Conservation (phyloP, 2,113 vertebrate species). For the Hirundichthys speculiger region DNA sequence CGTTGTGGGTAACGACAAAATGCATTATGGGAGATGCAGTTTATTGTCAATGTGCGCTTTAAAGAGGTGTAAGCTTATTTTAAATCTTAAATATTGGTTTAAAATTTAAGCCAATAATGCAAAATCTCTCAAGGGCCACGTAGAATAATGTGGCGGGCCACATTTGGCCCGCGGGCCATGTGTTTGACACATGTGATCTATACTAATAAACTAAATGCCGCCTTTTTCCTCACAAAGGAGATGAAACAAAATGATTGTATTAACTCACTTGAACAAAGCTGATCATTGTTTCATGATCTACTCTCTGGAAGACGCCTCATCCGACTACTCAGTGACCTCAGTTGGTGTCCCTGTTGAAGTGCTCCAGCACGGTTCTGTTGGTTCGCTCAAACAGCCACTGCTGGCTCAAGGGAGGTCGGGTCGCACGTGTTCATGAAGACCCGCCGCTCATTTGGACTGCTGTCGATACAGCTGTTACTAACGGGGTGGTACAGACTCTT, state of each 20-base stretch:
- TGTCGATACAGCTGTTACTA: slow-evolving; percentile 75
- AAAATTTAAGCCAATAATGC: too few species aligned
- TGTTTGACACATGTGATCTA: too few species aligned
- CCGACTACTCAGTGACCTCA: slow-evolving; percentile 6
- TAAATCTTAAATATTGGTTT: too few species aligned
- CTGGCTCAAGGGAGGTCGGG: slow-evolving; percentile 53
- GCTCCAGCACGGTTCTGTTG: slow-evolving; percentile 72
- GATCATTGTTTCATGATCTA: slow-evolving; percentile 1
- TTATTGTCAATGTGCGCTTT: too few species aligned
- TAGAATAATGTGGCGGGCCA: too few species aligned
- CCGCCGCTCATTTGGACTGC: slow-evolving; percentile 47
- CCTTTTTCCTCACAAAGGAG: too few species aligned
- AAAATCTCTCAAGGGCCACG: too few species aligned
- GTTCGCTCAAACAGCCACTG: slow-evolving; percentile 73
- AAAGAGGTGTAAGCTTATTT: too few species aligned
- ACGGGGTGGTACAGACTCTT: slow-evolving; percentile 69
- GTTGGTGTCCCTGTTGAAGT: slow-evolving; percentile 56
- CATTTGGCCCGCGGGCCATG: too few species aligned
- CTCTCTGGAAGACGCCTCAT: slow-evolving; percentile 26
- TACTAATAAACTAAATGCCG: too few species aligned
- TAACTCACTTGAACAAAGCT: slow-evolving; percentile 33
- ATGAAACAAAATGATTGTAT: neutral
- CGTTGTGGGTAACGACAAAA: too few species aligned
- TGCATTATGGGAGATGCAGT: too few species aligned
- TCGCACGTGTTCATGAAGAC: slow-evolving; percentile 73